These are phyloP conservation scores for Eretmodus cyanostictus DNA, from an alignment of 2,113 vertebrate species.

Conservation along the genomic window DNA sequence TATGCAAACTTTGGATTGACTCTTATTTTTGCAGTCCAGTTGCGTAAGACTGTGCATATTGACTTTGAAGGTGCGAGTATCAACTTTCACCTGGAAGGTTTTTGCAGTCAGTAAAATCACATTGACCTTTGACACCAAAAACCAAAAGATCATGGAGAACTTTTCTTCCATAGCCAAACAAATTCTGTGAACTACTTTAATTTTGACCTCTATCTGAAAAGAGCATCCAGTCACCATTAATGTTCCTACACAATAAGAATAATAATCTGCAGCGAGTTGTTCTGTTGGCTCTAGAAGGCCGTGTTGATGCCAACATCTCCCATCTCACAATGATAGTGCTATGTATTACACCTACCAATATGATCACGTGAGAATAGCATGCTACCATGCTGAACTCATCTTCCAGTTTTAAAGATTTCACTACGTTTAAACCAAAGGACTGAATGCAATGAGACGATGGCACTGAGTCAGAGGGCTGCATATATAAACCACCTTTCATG, in stretches of 20 bases:
- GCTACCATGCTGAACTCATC: not conserved
- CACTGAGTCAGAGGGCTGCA: not conserved
- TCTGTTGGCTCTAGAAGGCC: not conserved
- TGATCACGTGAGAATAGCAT: not conserved
- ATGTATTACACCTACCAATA: not conserved
- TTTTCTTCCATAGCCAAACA: not conserved
- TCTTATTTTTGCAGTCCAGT: not conserved
- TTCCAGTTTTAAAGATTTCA: not conserved
- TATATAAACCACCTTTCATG: not conserved
- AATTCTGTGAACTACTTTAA: not conserved
- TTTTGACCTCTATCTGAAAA: not conserved
- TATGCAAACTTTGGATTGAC: not conserved
- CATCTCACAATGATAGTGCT: not conserved
- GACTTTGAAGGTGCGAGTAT: not conserved
- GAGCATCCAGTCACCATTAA: not conserved
- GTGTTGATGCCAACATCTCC: not conserved
- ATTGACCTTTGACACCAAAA: not conserved
- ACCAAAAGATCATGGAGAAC: not conserved
- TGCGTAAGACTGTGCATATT: rapidly evolving
- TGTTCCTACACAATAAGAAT: not conserved
- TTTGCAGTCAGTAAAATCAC: not conserved
- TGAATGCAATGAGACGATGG: not conserved
- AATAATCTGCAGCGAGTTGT: not conserved
- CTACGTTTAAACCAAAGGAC: not conserved
- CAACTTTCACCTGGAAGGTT: not conserved